Evolutionary conservation across 2,113 vertebrate genomes (phyloP).

Genomic region (Pelusios castaneus): DNA sequence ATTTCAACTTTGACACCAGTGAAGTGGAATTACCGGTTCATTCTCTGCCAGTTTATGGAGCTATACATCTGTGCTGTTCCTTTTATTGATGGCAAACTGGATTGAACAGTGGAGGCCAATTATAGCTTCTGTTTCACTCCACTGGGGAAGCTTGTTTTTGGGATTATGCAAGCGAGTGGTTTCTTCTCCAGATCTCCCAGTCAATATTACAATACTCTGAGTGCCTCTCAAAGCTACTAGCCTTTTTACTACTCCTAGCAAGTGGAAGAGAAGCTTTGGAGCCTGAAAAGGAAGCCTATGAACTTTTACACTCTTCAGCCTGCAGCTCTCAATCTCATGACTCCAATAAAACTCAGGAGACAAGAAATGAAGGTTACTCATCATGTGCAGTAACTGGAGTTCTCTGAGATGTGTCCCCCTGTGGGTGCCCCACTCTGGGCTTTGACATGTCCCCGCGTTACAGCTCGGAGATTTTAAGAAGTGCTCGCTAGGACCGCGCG

Average conservation of each 20-base stretch:
- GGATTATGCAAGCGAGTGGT: background rate
- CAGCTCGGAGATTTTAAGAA: too few relatives aligned
- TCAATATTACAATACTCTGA: background rate
- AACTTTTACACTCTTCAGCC: background rate
- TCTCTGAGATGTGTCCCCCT: too few relatives aligned
- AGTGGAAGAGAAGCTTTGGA: background rate
- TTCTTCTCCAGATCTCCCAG: background rate
- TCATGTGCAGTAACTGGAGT: too few relatives aligned
- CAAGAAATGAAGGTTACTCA: too few relatives aligned
- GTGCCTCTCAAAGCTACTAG: background rate
- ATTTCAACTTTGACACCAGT: background rate
- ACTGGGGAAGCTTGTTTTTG: background rate
- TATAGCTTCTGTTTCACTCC: background rate
- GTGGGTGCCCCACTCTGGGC: too few relatives aligned
- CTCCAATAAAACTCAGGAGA: background rate
- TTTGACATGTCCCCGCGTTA: too few relatives aligned
- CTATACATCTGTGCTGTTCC: background rate
- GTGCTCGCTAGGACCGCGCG: too few relatives aligned
- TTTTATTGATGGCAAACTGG: background rate
- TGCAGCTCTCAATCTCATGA: background rate
- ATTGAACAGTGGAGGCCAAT: background rate
- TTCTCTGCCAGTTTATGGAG: background rate
- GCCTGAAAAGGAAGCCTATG: background rate
- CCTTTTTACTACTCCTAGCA: background rate
- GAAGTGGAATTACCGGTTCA: background rate